A percentile compares a stretch with the other conserved stretches of the same genome.
Evolutionary conservation across 2,797 vertebrate species (phyloP).

Genomic region (Cossypha dichroa): DNA sequence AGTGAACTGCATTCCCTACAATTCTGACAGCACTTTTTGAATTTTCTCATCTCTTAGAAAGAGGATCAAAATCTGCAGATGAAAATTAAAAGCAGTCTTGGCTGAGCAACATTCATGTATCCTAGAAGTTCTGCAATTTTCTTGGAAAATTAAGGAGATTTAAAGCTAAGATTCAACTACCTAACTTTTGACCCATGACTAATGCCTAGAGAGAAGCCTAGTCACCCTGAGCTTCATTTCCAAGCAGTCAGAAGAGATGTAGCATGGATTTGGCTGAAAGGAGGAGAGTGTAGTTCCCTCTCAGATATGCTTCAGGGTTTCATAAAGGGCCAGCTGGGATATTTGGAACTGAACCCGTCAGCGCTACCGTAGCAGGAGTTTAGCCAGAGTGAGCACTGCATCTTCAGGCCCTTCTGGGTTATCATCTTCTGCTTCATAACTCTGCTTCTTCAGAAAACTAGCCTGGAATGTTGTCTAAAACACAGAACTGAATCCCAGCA

Average conservation of each 20-base stretch:
- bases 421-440: not conserved
- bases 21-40: not conserved
- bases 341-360: slow-evolving; percentile 17
- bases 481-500: not conserved
- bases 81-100: not conserved
- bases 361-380: not conserved
- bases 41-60: not conserved
- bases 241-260: not conserved
- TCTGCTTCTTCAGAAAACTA: not conserved
- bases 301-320: slow-evolving; percentile 32
- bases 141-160: not conserved
- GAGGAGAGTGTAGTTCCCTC: not conserved
- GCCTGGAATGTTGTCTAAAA: not conserved
- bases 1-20: not conserved
- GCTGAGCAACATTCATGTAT: not conserved
- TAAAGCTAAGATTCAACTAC: not conserved
- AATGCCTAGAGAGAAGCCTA: slow-evolving; percentile 14
- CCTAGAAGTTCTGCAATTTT: slow-evolving; percentile 6
- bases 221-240: slow-evolving; percentile 5
- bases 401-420: not conserved
- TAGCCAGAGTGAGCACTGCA: not conserved
- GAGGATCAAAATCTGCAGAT: not conserved
- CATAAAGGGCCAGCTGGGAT: not conserved
- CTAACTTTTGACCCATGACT: slow-evolving; percentile 29
- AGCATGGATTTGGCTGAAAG: slow-evolving; percentile 11